phyloP scores from a whole-genome alignment of 2,113 vertebrate species.

The Spea bombifrons region DNA sequence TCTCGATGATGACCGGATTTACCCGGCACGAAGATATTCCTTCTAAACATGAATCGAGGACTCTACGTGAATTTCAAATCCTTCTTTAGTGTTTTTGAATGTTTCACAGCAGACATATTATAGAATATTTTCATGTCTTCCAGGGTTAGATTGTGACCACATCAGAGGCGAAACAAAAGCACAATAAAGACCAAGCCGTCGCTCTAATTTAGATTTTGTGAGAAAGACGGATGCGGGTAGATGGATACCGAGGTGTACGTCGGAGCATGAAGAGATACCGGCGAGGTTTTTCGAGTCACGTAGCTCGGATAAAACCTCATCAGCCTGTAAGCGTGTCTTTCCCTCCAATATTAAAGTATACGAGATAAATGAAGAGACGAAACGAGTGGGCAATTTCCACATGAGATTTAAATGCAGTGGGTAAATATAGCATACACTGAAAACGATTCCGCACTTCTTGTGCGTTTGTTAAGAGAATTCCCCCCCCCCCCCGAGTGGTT shows the following conservation, averaged over 20 bases:
- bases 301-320: conserved; percentile 32
- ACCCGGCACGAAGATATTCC: conserved; percentile 8
- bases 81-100: background rate
- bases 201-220: too few species aligned
- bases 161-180: background rate
- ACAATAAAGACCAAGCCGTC: too few species aligned
- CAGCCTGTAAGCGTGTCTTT: conserved; percentile 45
- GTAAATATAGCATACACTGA: conserved; percentile 23
- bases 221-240: background rate
- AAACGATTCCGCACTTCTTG: conserved; percentile 24
- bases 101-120: background rate
- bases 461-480: conserved; percentile 19
- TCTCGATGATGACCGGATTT: conserved; percentile 11
- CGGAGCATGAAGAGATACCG: conserved; percentile 45
- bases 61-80: background rate
- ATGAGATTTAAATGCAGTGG: background rate
- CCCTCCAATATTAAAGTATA: conserved; percentile 36
- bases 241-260: conserved; percentile 47
- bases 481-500: background rate
- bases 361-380: conserved; percentile 34
- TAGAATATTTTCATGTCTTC: background rate
- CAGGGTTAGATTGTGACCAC: background rate
- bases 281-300: conserved; percentile 45
- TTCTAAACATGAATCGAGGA: conserved; percentile 33
- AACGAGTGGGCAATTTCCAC: conserved; percentile 15